These are phyloP conservation scores for Mesocricetus auratus DNA, from an alignment of 2,113 vertebrate genomes.

Conservation along the genomic window DNA sequence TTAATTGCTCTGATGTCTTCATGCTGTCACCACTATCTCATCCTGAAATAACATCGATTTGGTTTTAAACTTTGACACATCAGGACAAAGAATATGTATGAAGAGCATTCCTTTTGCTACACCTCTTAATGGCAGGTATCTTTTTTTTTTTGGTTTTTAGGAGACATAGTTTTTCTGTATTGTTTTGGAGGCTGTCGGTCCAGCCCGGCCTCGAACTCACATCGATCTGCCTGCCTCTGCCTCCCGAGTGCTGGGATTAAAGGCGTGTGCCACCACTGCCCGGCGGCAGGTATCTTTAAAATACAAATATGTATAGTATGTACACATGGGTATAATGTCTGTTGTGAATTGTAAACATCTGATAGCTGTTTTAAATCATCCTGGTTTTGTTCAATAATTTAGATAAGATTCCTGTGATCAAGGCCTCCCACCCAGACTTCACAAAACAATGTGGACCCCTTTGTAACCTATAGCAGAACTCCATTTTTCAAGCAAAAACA, in stretches of 20 bases:
- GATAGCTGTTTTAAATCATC: slow-evolving; percentile 43
- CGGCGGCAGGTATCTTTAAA: not conserved
- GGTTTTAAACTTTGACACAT: slow-evolving; percentile 88
- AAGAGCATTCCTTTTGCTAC: slow-evolving; percentile 71
- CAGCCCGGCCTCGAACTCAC: no score
- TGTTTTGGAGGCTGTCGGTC: no score
- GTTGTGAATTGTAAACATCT: slow-evolving; percentile 42
- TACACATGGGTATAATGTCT: not conserved
- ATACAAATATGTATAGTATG: not conserved
- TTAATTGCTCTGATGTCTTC: slow-evolving; percentile 90
- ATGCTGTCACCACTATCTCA: slow-evolving; percentile 87
- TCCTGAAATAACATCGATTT: slow-evolving; percentile 88
- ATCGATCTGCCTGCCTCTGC: no score
- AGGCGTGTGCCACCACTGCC: no score
- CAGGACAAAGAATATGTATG: slow-evolving; percentile 78
- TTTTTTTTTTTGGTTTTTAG: no score
- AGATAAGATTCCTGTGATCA: slow-evolving; percentile 42
- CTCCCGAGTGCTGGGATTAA: no score
- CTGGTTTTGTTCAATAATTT: slow-evolving; percentile 23
- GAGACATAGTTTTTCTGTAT: no score
- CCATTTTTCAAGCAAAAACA: slow-evolving; percentile 9
- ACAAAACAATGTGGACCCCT: slow-evolving; percentile 34
- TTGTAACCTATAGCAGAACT: not conserved
- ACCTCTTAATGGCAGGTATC: not conserved
- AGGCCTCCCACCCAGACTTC: not conserved